Percentiles rank a stretch among this genome's conserved stretches.
Evolutionary conservation across 2,113 vertebrate genomes (phyloP).

Genomic region (Cyprinodon tularosa): DNA sequence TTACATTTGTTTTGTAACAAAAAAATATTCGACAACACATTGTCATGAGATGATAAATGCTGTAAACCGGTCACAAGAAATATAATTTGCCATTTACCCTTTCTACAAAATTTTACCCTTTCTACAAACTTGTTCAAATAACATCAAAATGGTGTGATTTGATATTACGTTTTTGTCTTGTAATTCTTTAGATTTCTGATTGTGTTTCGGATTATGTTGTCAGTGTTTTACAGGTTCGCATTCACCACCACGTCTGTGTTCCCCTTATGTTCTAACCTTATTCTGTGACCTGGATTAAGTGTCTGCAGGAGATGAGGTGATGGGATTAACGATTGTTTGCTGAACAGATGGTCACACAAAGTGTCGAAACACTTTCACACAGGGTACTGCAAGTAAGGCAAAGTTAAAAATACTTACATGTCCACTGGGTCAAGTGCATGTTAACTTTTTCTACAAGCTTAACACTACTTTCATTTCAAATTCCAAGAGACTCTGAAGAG

Average conservation of each 20-base stretch:
- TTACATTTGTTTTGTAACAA: neutral
- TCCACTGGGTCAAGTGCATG: slow-evolving; percentile 11
- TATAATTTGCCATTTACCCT: neutral
- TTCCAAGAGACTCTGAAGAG: slow-evolving; percentile 40
- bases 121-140: neutral
- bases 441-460: slow-evolving; percentile 39
- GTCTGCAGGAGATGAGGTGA: slow-evolving; percentile 41
- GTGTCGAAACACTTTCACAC: slow-evolving; percentile 27
- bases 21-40: neutral
- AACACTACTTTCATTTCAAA: slow-evolving; percentile 16
- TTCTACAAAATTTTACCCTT: neutral
- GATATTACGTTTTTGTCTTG: neutral
- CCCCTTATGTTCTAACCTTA: slow-evolving; percentile 10
- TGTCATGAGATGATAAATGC: slow-evolving; percentile 12
- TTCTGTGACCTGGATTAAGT: slow-evolving; percentile 42
- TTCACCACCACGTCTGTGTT: slow-evolving; percentile 7
- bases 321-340: slow-evolving; percentile 60
- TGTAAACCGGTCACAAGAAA: neutral
- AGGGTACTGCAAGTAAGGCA: neutral
- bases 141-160: neutral
- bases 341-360: slow-evolving; percentile 24
- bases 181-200: neutral
- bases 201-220: slow-evolving; percentile 1
- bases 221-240: slow-evolving; percentile 1
- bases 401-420: slow-evolving; percentile 2